Percentiles rank a stretch among this genome's conserved stretches.
Evolutionary conservation across 2,113 vertebrate genomes (phyloP).

Genomic region (Grammomys surdaster): DNA sequence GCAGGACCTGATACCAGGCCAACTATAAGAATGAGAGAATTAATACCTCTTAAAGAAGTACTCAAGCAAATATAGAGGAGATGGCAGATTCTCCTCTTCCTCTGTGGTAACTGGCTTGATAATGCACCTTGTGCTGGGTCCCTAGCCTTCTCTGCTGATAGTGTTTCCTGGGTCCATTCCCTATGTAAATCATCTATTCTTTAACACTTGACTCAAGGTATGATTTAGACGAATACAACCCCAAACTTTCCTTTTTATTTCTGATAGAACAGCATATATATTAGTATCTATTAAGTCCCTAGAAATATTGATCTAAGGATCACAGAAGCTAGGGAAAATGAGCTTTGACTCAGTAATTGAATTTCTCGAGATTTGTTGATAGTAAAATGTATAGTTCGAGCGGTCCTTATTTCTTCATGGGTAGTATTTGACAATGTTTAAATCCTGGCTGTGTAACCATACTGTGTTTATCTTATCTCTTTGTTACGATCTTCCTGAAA

Average conservation of each 20-base stretch:
- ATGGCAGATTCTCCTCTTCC: background rate
- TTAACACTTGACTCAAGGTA: background rate
- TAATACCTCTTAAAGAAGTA: background rate
- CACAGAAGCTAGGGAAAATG: constrained; percentile 1
- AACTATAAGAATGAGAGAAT: background rate
- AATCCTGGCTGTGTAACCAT: background rate
- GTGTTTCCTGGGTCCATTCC: background rate
- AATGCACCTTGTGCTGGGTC: background rate
- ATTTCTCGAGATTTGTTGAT: constrained; percentile 39
- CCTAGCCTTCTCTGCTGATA: background rate
- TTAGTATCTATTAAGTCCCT: constrained; percentile 18
- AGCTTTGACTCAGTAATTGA: constrained; percentile 35
- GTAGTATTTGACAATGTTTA: background rate
- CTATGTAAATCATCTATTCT: background rate
- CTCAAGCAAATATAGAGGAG: background rate
- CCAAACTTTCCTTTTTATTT: background rate
- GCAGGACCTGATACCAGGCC: background rate
- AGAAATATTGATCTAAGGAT: constrained; percentile 6
- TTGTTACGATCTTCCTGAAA: constrained; percentile 56
- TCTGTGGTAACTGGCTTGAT: background rate
- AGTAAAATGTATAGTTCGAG: constrained; percentile 14
- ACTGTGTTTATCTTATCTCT: constrained; percentile 36
- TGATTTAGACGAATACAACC: background rate
- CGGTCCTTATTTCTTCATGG: background rate
- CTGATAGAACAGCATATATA: background rate